Base-by-base conservation (phyloP, 2,888 invertebrate genomes). In the Lomographa bimaculata region DNA sequence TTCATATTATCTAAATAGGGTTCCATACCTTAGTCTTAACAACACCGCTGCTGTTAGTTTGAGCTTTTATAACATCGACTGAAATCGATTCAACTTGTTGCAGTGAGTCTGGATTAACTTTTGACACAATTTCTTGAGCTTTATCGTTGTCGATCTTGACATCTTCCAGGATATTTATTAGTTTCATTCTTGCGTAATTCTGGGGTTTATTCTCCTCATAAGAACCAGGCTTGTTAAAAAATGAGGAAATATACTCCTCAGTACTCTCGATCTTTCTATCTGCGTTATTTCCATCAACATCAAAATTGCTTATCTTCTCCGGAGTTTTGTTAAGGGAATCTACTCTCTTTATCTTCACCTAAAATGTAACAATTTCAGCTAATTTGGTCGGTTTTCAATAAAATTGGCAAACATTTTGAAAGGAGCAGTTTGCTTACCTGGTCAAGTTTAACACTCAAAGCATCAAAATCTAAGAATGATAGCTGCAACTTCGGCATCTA, bases 91-190 rank as follows among this genome's bases (percentile, higher is more conserved):
- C 49, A 21, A 81, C 73, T 14, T 55, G 52, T 38, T 66, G 62
- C 11, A 84, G 54, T 9, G 62, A 50, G n/a, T 63, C 61, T 3
- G 63, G 57, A 34, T 79, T 69, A 0, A 79, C 54, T 49, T 71
- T 72, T 0, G 76, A 66, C 9, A 87, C 54, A 11, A 84, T 64
- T 25, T 72, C 61, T 21, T 63, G 60, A 7, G 73, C 63, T 30
- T 79, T 69, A 14, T 54, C 59, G 23, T 60, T 63, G 54, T 76
- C 61, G 14, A 87, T 56, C 27, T 70, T 67, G 1, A 84, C 50
- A 49, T 86, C 79, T 47, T 84, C 75, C 20, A 89, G 53, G 38
- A 89, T 80, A 43, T 83, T 75, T 10, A 89, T 83, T 5, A 86
- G 56, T 57, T 84, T 86, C 27, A 62, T 78, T 10, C 71, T 70